These are phyloP conservation scores for Iselma pallidipennis DNA, from an alignment of 2,888 invertebrate species.

Conservation along the genomic window DNA sequence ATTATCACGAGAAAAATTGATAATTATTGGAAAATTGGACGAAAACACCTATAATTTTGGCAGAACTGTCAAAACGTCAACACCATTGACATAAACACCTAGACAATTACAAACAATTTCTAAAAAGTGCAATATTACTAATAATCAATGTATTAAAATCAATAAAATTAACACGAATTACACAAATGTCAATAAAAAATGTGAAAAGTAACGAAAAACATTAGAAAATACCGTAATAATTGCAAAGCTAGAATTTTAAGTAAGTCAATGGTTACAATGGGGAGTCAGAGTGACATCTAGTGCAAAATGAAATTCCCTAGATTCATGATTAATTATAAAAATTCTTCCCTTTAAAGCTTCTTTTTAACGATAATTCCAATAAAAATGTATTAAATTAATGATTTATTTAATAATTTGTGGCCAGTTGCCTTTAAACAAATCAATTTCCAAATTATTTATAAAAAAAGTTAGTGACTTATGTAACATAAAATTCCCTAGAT, in stretches of 20 bases:
- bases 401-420: neutral
- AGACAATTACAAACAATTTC: no score
- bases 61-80: slow-evolving; percentile 3
- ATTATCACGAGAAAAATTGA: slow-evolving; percentile 54
- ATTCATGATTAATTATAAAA: neutral
- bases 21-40: neutral
- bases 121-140: no score
- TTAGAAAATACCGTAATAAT: no score
- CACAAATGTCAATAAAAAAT: no score
- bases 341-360: no score
- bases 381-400: no score
- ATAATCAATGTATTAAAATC: no score
- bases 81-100: neutral
- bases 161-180: no score
- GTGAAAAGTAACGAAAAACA: no score
- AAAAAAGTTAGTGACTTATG: neutral
- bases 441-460: neutral
- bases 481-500: slow-evolving; percentile 6
- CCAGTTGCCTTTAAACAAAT: neutral
- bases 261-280: no score
- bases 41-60: neutral
- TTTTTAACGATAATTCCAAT: no score
- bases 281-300: neutral
- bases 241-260: no score
- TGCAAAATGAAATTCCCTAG: slow-evolving; percentile 1